Conservation (phyloP, 2,888 invertebrate genomes). For the Elmis aenea region DNA sequence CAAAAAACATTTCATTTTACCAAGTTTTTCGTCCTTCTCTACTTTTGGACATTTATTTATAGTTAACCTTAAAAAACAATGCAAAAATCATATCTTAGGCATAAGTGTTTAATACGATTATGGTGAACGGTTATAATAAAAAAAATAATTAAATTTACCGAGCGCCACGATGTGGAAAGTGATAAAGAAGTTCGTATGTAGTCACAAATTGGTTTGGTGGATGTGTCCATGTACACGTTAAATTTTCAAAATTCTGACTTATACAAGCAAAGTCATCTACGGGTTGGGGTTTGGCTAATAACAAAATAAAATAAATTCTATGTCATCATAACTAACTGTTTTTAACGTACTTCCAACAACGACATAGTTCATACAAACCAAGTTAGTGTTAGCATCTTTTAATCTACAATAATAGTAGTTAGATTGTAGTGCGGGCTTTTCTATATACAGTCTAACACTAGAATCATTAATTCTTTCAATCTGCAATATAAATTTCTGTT, state of each 20-base stretch:
- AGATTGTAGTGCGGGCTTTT: constrained; percentile 51
- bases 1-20: constrained; percentile 48
- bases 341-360: constrained; percentile 52
- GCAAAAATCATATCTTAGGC: too few species aligned
- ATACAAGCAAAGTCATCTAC: constrained; percentile 69
- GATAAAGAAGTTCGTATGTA: constrained; percentile 50
- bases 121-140: constrained; percentile 14
- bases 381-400: constrained; percentile 37
- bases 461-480: constrained; percentile 58
- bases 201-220: constrained; percentile 56
- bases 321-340: constrained; percentile 12
- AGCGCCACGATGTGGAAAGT: constrained; percentile 43
- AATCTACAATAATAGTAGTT: constrained; percentile 55
- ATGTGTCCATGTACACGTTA: constrained; percentile 70
- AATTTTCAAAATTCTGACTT: constrained; percentile 65
- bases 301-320: constrained; percentile 8
- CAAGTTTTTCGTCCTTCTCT: constrained; percentile 24
- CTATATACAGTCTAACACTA: constrained; percentile 55
- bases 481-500: constrained; percentile 31
- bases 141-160: constrained; percentile 30
- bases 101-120: too few species aligned
- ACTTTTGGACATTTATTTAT: constrained; percentile 14
- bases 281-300: constrained; percentile 55
- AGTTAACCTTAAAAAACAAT: too few species aligned
- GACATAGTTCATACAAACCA: constrained; percentile 54